Evolutionary conservation across 2,797 vertebrate species (phyloP).

Genomic region (Prionace glauca): DNA sequence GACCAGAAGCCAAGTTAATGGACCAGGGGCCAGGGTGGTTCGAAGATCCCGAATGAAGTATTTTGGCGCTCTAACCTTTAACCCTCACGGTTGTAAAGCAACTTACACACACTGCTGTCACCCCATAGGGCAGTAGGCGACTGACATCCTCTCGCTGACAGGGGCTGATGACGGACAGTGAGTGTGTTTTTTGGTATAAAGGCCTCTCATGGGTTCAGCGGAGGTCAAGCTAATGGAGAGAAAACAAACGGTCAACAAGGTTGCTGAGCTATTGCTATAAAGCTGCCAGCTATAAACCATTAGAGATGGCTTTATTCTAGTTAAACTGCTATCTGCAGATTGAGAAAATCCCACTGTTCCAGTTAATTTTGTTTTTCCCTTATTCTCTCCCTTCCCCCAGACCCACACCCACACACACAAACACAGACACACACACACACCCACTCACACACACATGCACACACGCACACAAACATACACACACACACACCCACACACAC

Average conservation of each 20-base stretch:
- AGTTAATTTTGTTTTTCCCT: background rate
- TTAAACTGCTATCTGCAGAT: background rate
- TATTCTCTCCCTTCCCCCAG: background rate
- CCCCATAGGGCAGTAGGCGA: background rate
- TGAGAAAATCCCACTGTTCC: background rate
- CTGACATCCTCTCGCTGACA: background rate
- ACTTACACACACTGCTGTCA: background rate
- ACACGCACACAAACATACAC: background rate
- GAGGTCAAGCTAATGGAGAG: conserved; percentile 24
- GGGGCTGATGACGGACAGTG: background rate
- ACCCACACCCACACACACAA: no score
- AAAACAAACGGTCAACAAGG: conserved; percentile 17
- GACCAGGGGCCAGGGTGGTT: background rate
- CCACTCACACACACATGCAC: no score
- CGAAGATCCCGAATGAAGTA: background rate
- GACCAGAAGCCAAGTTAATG: background rate
- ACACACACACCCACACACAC: no score
- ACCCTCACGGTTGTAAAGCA: background rate
- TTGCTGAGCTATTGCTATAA: background rate
- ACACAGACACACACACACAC: no score
- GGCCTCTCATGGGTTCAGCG: background rate
- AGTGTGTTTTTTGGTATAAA: background rate
- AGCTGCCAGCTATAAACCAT: conserved; percentile 20
- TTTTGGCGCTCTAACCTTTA: background rate
- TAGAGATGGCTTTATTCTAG: background rate